phyloP scores from a whole-genome alignment of 2,113 vertebrate genomes.

The Platycercus adscitus region DNA sequence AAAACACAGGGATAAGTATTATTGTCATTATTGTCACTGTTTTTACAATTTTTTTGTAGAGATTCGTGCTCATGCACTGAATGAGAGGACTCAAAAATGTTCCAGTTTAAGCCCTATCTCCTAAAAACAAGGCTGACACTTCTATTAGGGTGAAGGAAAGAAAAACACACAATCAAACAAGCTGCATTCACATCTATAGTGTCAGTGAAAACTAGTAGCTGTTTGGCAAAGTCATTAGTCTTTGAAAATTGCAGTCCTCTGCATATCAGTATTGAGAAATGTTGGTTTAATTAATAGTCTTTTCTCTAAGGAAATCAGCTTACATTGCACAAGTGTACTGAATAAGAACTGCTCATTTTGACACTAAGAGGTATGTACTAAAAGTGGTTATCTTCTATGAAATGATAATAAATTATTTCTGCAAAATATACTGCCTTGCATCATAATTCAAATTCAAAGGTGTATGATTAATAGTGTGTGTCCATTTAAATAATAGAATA shows the following conservation, averaged over 20 bases:
- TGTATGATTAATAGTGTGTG: background rate
- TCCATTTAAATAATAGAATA: background rate
- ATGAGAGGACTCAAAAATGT: background rate
- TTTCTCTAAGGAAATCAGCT: slow-evolving; percentile 32
- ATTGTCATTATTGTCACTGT: background rate
- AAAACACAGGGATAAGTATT: background rate
- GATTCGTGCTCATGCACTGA: background rate
- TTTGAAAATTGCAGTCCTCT: slow-evolving; percentile 6
- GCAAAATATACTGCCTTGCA: background rate
- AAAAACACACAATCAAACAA: background rate
- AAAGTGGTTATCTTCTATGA: background rate
- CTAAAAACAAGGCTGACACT: background rate
- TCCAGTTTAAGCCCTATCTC: background rate
- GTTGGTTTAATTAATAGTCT: slow-evolving; percentile 16
- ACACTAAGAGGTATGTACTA: background rate
- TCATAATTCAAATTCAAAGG: background rate
- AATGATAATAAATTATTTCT: background rate
- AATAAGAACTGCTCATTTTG: background rate
- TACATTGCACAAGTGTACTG: background rate
- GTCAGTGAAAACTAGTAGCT: background rate
- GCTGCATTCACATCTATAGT: background rate
- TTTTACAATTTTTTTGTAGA: background rate
- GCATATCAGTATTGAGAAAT: background rate
- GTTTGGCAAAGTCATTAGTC: background rate
- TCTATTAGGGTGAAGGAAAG: background rate